Conservation (phyloP, 2,113 vertebrate genomes). For the Callospermophilus lateralis region DNA sequence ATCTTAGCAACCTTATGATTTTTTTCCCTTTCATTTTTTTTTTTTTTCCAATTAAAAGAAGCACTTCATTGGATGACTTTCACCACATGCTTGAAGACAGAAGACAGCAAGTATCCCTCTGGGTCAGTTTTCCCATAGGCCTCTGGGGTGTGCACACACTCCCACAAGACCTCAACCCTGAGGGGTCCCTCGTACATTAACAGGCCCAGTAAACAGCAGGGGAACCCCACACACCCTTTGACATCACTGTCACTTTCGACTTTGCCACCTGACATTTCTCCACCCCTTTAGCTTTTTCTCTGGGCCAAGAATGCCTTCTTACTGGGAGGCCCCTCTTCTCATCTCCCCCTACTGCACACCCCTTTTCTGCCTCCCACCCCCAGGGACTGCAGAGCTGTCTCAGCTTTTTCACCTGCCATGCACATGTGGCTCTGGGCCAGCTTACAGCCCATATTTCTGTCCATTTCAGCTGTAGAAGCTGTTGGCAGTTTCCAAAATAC, state of each 20-base stretch:
- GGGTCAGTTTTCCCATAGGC: background rate
- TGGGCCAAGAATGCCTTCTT: background rate
- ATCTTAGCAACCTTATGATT: background rate
- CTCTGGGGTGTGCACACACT: background rate
- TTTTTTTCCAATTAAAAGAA: background rate
- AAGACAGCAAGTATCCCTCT: too few species aligned
- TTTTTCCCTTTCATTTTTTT: background rate
- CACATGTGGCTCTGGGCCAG: background rate
- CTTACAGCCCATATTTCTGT: background rate
- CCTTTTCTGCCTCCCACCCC: background rate
- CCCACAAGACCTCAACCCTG: background rate
- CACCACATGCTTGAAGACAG: background rate
- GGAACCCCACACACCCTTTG: background rate
- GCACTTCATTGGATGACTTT: background rate
- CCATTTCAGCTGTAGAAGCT: background rate
- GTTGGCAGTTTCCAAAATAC: conserved; percentile 27
- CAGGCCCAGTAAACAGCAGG: background rate
- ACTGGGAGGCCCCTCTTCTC: background rate
- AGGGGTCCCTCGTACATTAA: background rate
- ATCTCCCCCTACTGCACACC: background rate
- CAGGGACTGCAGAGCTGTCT: background rate
- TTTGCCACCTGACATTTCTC: background rate
- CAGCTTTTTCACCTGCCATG: background rate
- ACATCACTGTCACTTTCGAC: background rate
- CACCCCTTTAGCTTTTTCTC: background rate